Evolutionary conservation across 1,140 invertebrate genomes (phyloP), one percentile per base, ranked within the genome.

Genomic region (Saccostrea echinata): DNA sequence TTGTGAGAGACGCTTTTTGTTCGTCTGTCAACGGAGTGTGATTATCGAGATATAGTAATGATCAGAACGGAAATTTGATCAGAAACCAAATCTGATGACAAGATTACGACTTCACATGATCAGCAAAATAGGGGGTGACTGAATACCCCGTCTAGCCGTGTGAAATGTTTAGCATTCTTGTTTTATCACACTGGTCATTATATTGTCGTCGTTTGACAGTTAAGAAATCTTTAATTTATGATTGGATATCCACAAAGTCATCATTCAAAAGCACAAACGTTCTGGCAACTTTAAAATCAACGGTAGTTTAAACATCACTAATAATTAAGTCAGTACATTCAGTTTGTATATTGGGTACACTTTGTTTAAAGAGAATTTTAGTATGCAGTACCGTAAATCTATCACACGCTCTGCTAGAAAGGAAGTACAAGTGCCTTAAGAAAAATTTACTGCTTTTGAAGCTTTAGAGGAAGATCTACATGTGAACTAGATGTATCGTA

Each of bases 21-120:
- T 76, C 27, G 12, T 76, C 68, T 76, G 68, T 76, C 68, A 76
- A 16, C 68, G 68, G 68, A 76, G 68, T 76, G 68, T 76, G 68
- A 76, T 76, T 76, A 76, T 76, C 68, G 68, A 76, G 68, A 76
- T 76, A 30, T 76, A 76, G 68, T 76, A 76, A 76, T 76, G 68
- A 76, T 76, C 30, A 16, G 68, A 76, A 76, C 68, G 68, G 68
- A 76, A 76, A 76, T 33, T 76, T 76, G 68, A 76, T 76, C 68
- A 76, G 68, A 76, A 76, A 76, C 30, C 27, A 27, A 30, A 76
- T 76, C 68, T 76, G 68, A 76, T 76, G 68, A 76, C 68, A 76
- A 76, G 68, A 76, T 76, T 76, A 76, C 68, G 68, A 76, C 68
- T 76, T 76, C 68, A 76, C 68, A 30, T 76, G 68, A 76, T 76